phyloP scores from a whole-genome alignment of 2,888 invertebrate genomes.

The Nemurella pictetii region DNA sequence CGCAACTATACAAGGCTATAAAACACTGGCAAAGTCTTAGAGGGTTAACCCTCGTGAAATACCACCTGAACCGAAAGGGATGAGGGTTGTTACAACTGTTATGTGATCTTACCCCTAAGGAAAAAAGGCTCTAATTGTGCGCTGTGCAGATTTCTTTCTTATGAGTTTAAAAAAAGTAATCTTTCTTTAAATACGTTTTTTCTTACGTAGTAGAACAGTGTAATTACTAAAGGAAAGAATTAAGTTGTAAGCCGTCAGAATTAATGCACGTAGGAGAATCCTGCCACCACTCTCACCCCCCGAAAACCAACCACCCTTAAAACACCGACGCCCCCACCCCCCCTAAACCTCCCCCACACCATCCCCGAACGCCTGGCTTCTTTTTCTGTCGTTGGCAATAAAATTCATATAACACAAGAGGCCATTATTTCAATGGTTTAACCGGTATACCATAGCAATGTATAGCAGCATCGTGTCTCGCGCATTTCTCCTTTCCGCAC shows the following conservation, averaged over 20 bases:
- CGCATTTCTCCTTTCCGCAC: not conserved
- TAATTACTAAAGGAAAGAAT: slow-evolving; percentile 41
- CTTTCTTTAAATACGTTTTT: slow-evolving; percentile 34
- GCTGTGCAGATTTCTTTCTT: slow-evolving; percentile 35
- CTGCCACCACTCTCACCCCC: not conserved
- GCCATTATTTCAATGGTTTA: slow-evolving; percentile 38
- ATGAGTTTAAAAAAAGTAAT: slow-evolving; percentile 35
- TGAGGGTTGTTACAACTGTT: slow-evolving; percentile 28
- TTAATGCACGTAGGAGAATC: slow-evolving; percentile 36
- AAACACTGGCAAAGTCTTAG: slow-evolving; percentile 28
- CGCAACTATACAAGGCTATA: slow-evolving; percentile 30
- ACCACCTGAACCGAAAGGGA: slow-evolving; percentile 37
- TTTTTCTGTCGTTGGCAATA: slow-evolving; percentile 35
- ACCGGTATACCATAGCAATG: slow-evolving; percentile 24
- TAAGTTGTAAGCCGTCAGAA: slow-evolving; percentile 41
- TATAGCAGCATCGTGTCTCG: not conserved
- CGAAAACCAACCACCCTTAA: slow-evolving; percentile 7
- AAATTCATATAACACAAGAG: slow-evolving; percentile 35
- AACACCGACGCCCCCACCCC: not conserved
- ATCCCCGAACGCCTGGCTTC: slow-evolving; percentile 13
- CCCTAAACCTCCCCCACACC: too few species aligned
- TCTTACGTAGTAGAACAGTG: slow-evolving; percentile 29
- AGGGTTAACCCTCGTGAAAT: slow-evolving; percentile 37
- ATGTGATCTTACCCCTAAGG: slow-evolving; percentile 22
- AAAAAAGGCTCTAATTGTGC: slow-evolving; percentile 28